Evolutionary conservation across 2,888 invertebrate species (phyloP).

Genomic region (Chelonus formosanus): DNA sequence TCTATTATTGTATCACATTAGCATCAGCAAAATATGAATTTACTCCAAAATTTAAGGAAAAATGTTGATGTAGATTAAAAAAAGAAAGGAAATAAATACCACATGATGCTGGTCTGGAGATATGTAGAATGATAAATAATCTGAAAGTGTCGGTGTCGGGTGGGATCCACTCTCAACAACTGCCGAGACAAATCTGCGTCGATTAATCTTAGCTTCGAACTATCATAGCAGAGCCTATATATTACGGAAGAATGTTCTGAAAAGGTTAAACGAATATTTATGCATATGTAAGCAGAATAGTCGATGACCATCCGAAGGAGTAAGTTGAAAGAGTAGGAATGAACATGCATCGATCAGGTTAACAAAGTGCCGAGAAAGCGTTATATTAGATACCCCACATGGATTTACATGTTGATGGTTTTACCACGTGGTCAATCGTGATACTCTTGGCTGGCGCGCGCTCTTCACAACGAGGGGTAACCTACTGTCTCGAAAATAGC

Average conservation of each 20-base stretch:
- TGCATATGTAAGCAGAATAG: no score
- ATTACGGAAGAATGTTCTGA: neutral
- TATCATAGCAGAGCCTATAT: conserved; percentile 22
- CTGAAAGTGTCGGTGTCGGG: neutral
- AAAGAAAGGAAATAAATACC: no score
- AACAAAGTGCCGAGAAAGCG: conserved; percentile 32
- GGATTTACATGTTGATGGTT: conserved; percentile 30
- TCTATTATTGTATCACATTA: no score
- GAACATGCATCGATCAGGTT: conserved; percentile 14
- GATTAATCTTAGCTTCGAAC: conserved; percentile 51
- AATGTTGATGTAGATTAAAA: no score
- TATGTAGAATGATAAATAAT: no score
- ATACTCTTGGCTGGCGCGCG: conserved; percentile 36
- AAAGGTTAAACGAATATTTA: no score
- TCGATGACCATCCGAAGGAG: no score
- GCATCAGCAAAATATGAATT: no score
- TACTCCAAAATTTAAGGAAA: no score
- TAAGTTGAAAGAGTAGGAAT: no score
- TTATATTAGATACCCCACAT: conserved; percentile 32
- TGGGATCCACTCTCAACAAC: conserved; percentile 43
- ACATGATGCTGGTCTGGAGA: no score
- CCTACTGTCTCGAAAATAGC: conserved; percentile 49
- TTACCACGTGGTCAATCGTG: conserved; percentile 52
- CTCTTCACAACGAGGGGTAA: conserved; percentile 35
- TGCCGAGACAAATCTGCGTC: conserved; percentile 54